phyloP scores from a whole-genome alignment of 2,888 invertebrate species.

The Leistus spinibarbis region DNA sequence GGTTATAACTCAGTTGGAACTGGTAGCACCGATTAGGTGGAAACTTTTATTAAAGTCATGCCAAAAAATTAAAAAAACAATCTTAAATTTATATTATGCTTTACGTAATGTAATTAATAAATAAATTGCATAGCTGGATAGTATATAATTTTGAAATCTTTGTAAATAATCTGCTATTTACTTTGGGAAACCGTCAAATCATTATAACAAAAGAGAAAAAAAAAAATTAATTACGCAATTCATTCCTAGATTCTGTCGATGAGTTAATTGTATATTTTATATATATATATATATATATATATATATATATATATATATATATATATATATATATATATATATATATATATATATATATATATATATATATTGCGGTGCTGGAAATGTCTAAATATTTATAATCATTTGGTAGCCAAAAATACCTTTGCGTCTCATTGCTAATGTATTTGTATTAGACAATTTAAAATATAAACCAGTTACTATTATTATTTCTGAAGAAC shows the following conservation, averaged over 20 bases:
- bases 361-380: constrained; percentile 3
- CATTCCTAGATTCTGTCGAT: neutral
- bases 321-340: constrained; percentile 10
- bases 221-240: neutral
- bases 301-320: constrained; percentile 14
- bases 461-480: too few relatives aligned
- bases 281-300: constrained; percentile 3
- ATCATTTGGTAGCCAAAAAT: neutral
- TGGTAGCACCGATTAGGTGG: too few relatives aligned
- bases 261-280: constrained; percentile 14
- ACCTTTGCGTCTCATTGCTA: neutral
- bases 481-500: too few relatives aligned
- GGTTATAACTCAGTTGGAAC: too few relatives aligned
- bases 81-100: too few relatives aligned
- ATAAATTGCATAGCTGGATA: too few relatives aligned
- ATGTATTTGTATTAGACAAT: neutral
- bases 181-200: neutral
- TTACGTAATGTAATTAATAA: too few relatives aligned
- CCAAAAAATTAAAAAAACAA: too few relatives aligned
- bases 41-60: too few relatives aligned
- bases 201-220: neutral
- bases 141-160: neutral
- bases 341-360: constrained; percentile 13
- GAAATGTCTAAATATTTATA: neutral
- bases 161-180: neutral